Conservation (phyloP, 2,113 vertebrate species). For the Pachyramphus minor region DNA sequence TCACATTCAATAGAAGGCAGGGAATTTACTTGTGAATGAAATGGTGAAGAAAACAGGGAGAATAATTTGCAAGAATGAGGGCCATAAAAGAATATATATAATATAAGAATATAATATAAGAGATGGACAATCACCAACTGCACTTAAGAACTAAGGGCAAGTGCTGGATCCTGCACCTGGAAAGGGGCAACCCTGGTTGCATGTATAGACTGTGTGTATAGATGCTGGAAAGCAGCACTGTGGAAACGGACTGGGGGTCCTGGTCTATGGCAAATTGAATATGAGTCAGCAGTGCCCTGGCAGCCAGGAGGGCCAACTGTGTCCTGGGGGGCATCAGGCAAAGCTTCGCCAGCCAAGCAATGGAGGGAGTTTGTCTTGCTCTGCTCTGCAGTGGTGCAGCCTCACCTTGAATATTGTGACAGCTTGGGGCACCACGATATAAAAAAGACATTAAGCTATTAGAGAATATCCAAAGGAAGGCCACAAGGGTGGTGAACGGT, state of each 20-base stretch:
- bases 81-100: not conserved
- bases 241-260: not conserved
- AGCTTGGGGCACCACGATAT: not conserved
- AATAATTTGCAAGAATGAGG: not conserved
- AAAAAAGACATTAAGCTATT: not conserved
- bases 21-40: not conserved
- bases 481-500: not conserved
- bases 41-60: not conserved
- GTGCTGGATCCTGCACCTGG: not conserved
- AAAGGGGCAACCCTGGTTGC: not conserved
- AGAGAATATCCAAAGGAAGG: not conserved
- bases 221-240: not conserved
- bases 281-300: not conserved
- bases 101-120: too few relatives aligned
- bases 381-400: not conserved
- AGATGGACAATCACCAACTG: not conserved
- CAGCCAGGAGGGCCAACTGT: not conserved
- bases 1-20: not conserved
- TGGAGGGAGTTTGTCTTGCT: not conserved
- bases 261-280: rapidly evolving
- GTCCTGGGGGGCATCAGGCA: not conserved
- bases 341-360: rapidly evolving
- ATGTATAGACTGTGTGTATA: not conserved
- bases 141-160: too few relatives aligned
- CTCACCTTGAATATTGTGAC: not conserved